phyloP scores from a whole-genome alignment of 92 coral and sea anemone species.

The Heteractis magnifica region DNA sequence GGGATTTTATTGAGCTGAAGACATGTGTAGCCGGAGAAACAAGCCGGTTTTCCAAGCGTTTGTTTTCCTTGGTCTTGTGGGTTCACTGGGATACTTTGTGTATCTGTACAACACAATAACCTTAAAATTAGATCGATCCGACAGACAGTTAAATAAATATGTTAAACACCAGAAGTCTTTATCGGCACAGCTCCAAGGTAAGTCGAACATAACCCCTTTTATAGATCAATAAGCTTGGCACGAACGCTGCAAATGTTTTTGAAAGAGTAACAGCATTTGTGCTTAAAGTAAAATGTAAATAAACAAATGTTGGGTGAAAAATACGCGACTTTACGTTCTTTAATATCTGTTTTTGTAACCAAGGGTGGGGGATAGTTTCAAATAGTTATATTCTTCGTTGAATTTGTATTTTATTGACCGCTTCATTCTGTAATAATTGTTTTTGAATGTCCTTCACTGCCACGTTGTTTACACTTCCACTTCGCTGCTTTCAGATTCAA shows the following conservation, averaged over 20 bases:
- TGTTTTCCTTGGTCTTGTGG: conserved; percentile 57
- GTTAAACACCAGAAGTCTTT: conserved; percentile 67
- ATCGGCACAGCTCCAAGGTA: conserved; percentile 80
- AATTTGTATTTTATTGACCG: neutral
- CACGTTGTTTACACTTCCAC: neutral
- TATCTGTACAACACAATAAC: conserved; percentile 53
- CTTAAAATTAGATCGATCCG: conserved; percentile 58
- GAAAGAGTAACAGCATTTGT: neutral
- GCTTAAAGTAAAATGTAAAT: neutral
- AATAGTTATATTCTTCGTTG: neutral
- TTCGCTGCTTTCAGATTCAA: neutral
- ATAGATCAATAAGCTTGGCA: neutral
- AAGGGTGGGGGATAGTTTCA: neutral
- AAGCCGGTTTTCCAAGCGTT: conserved; percentile 65
- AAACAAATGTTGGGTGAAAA: neutral
- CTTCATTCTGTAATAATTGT: neutral
- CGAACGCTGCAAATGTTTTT: neutral
- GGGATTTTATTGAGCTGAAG: neutral
- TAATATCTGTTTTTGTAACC: neutral
- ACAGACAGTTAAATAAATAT: conserved; percentile 57
- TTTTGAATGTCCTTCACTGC: neutral
- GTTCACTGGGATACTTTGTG: conserved; percentile 56
- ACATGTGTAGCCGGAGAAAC: conserved; percentile 54
- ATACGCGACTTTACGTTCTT: neutral
- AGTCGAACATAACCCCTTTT: neutral